These are phyloP conservation scores for Agrochola litura DNA, from an alignment of 2,888 invertebrate genomes.

Conservation along the genomic window DNA sequence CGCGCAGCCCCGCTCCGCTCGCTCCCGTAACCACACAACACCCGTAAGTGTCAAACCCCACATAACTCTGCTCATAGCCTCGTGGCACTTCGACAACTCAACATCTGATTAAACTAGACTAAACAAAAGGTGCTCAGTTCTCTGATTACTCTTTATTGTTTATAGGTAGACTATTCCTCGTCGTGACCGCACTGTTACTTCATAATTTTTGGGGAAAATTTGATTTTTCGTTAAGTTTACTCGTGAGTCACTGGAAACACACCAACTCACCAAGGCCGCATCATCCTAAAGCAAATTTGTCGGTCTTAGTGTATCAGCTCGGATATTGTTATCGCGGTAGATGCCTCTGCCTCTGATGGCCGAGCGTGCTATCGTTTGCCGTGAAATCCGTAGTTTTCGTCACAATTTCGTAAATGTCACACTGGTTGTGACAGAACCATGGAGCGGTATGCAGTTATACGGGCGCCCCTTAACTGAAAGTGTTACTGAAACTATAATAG, in stretches of 20 bases:
- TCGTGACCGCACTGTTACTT: slow-evolving; percentile 65
- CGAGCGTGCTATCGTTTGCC: slow-evolving; percentile 60
- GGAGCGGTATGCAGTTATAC: not conserved
- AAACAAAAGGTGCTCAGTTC: slow-evolving; percentile 1
- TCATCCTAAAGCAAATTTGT: slow-evolving; percentile 83
- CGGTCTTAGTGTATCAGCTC: slow-evolving; percentile 81
- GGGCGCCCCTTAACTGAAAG: slow-evolving; percentile 18
- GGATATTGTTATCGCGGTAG: slow-evolving; percentile 79
- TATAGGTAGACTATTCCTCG: slow-evolving; percentile 26
- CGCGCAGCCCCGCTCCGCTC: slow-evolving; percentile 52
- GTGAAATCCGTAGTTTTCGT: slow-evolving; percentile 63
- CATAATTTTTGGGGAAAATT: slow-evolving; percentile 54
- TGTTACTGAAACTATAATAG: slow-evolving; percentile 6
- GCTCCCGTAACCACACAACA: slow-evolving; percentile 50
- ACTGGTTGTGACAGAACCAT: slow-evolving; percentile 22
- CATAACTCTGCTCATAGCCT: slow-evolving; percentile 14
- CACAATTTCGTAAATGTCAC: slow-evolving; percentile 52
- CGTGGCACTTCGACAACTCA: not conserved
- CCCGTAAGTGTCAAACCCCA: slow-evolving; percentile 55
- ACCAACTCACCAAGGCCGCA: slow-evolving; percentile 76
- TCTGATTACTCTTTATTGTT: slow-evolving; percentile 35
- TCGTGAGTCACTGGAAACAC: slow-evolving; percentile 67
- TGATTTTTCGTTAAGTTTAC: slow-evolving; percentile 50
- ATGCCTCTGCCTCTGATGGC: slow-evolving; percentile 61
- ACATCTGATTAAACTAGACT: slow-evolving; percentile 12